Conservation (phyloP, 2,797 vertebrate species). For the Tokudaia muenninki region DNA sequence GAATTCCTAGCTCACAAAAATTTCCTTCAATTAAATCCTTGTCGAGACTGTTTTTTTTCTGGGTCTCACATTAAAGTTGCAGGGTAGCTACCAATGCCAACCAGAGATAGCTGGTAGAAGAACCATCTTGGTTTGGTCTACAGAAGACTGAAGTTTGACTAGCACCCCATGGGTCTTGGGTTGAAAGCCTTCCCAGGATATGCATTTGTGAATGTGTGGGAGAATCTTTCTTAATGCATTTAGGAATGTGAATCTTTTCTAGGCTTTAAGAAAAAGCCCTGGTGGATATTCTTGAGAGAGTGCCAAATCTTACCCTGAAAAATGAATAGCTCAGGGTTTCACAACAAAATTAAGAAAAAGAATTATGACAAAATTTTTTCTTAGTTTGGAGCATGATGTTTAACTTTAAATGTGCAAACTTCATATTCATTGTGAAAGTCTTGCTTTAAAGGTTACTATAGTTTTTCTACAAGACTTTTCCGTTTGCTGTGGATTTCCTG, state of each 20-base stretch:
- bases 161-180: background rate
- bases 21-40: slow-evolving; percentile 66
- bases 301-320: background rate
- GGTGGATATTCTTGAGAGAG: background rate
- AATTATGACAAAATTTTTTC: background rate
- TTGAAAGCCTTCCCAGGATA: background rate
- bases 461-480: background rate
- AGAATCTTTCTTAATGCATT: background rate
- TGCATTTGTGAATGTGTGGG: background rate
- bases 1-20: slow-evolving; percentile 57
- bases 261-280: background rate
- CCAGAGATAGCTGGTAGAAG: slow-evolving; percentile 33
- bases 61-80: background rate
- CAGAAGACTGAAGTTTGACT: background rate
- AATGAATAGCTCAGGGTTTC: background rate
- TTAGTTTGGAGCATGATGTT: background rate
- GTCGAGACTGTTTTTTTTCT: slow-evolving; percentile 5
- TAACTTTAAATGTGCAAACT: background rate
- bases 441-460: background rate
- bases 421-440: background rate
- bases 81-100: background rate
- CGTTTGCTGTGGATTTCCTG: slow-evolving; percentile 8
- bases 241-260: background rate
- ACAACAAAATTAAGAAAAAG: slow-evolving; percentile 24
- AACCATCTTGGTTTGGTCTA: background rate